phyloP scores from a whole-genome alignment of 2,797 vertebrate genomes.

The Chromis chromis region DNA sequence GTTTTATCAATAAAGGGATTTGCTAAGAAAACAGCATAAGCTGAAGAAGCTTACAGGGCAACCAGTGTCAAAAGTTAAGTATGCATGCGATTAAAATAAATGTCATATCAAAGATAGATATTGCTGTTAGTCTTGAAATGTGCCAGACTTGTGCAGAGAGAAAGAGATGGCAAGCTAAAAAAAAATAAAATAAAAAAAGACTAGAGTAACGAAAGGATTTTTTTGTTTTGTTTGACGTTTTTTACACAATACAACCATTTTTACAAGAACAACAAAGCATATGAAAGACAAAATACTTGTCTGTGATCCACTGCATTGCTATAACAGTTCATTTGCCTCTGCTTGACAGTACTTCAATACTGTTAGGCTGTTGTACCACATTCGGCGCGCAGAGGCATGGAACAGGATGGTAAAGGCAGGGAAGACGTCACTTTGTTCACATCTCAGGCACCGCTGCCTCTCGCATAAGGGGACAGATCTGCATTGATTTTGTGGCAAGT shows the following conservation, averaged over 20 bases:
- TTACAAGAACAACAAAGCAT: constrained; percentile 27
- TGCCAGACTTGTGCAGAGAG: constrained; percentile 19
- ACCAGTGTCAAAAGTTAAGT: constrained; percentile 28
- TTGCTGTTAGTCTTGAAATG: neutral
- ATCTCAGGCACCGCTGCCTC: constrained; percentile 36
- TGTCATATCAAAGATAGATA: constrained; percentile 38
- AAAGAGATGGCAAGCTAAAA: constrained; percentile 23
- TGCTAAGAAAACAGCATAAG: neutral
- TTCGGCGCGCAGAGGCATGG: constrained; percentile 14
- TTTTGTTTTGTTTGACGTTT: neutral
- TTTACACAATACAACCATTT: constrained; percentile 27
- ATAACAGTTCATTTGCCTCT: constrained; percentile 39
- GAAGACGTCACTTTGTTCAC: constrained; percentile 47
- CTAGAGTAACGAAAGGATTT: constrained; percentile 11
- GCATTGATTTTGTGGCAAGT: constrained; percentile 81
- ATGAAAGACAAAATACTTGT: constrained; percentile 29
- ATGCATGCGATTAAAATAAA: constrained; percentile 42
- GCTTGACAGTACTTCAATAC: constrained; percentile 53
- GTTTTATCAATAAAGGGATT: constrained; percentile 18
- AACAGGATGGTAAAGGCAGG: constrained; percentile 28
- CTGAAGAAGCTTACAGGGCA: neutral
- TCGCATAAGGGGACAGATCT: constrained; percentile 55
- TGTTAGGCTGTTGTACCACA: constrained; percentile 17
- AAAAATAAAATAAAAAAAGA: constrained; percentile 12
- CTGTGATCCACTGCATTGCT: constrained; percentile 30